phyloP scores from a whole-genome alignment of 2,797 vertebrate species.

The Chrysocyon brachyurus region DNA sequence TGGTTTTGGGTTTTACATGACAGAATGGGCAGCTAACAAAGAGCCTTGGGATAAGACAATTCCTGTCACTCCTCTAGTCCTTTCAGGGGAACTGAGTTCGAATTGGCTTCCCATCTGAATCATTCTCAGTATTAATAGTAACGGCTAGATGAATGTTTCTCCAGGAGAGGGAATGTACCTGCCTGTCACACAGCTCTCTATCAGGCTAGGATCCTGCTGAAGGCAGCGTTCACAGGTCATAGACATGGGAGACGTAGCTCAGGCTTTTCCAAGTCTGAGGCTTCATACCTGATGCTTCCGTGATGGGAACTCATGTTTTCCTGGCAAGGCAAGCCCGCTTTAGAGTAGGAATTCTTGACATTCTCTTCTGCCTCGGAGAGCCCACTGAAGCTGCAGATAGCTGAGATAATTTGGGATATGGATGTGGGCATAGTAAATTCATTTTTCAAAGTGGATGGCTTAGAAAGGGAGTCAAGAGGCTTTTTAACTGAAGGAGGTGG shows the following conservation, averaged over 20 bases:
- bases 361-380: neutral
- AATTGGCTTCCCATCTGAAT: neutral
- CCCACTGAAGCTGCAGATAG: neutral
- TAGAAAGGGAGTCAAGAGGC: neutral
- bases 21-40: neutral
- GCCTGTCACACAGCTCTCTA: neutral
- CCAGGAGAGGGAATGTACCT: neutral
- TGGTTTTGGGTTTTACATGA: neutral
- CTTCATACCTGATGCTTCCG: neutral
- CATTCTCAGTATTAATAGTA: neutral
- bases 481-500: constrained; percentile 57
- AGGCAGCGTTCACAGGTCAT: neutral
- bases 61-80: neutral
- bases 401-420: constrained; percentile 1
- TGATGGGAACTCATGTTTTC: neutral
- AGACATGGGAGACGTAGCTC: neutral
- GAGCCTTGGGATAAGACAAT: neutral
- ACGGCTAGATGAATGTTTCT: neutral
- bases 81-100: neutral
- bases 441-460: constrained; percentile 43
- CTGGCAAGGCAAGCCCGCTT: constrained; percentile 29
- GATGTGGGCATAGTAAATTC: constrained; percentile 11
- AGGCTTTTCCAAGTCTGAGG: neutral
- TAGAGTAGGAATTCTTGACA: neutral
- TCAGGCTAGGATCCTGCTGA: neutral